Evolutionary conservation across 2,888 invertebrate genomes (phyloP).

Genomic region (Azorinus chamasolen): DNA sequence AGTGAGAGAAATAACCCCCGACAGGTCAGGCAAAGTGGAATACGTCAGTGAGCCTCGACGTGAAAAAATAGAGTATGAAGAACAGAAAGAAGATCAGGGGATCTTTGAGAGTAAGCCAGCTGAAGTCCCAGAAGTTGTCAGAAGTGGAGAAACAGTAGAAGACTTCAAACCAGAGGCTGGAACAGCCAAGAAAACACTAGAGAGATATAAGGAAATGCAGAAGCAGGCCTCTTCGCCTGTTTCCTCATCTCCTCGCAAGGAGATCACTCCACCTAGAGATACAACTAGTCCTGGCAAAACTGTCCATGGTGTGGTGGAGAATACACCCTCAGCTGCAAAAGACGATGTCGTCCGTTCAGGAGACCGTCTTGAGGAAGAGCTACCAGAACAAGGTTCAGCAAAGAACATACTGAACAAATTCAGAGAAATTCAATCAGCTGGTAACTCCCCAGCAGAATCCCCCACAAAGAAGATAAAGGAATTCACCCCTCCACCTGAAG

Average conservation of each 20-base stretch:
- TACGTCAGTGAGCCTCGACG: conserved; percentile 76
- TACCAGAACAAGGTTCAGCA: conserved; percentile 91
- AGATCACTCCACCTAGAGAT: conserved; percentile 78
- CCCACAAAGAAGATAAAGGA: conserved; percentile 66
- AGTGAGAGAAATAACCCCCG: conserved; percentile 73
- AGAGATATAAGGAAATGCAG: conserved; percentile 68
- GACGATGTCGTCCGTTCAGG: conserved; percentile 72
- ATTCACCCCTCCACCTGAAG: conserved; percentile 72
- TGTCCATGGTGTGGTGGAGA: conserved; percentile 75
- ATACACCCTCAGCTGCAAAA: conserved; percentile 65
- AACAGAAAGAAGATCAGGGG: conserved; percentile 73
- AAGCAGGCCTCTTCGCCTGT: conserved; percentile 61
- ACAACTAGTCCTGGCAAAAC: conserved; percentile 51
- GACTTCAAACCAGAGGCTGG: conserved; percentile 71
- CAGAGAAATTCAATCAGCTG: conserved; percentile 62
- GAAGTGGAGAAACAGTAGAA: conserved; percentile 57
- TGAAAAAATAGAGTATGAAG: conserved; percentile 69
- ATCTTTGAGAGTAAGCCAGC: conserved; percentile 77
- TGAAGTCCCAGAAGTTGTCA: conserved; percentile 62
- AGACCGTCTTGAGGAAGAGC: conserved; percentile 73
- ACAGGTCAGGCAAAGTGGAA: conserved; percentile 72
- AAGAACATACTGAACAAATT: conserved; percentile 89
- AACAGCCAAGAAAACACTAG: conserved; percentile 69
- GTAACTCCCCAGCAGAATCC: conserved; percentile 41
- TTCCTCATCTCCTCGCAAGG: conserved; percentile 65